These are phyloP conservation scores for Indri indri DNA, from an alignment of 2,113 vertebrate genomes.

Conservation along the genomic window DNA sequence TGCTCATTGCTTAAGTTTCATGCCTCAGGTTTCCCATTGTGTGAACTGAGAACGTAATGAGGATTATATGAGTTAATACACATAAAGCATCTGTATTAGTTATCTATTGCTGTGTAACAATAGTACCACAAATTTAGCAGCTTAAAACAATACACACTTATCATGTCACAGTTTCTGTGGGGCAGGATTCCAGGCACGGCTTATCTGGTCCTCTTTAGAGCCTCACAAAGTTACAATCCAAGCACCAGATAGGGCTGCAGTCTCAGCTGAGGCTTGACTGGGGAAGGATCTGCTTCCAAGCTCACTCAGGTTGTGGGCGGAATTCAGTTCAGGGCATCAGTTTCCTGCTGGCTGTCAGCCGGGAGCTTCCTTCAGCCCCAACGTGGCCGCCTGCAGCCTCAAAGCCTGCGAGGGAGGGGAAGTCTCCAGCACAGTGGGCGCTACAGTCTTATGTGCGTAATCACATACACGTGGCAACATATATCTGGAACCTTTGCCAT, in stretches of 20 bases:
- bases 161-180: not conserved
- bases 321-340: not conserved
- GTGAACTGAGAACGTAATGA: conserved; percentile 42
- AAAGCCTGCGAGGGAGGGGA: not conserved
- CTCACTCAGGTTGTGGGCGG: not conserved
- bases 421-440: not conserved
- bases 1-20: not conserved
- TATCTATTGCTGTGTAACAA: not conserved
- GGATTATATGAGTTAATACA: conserved; percentile 7
- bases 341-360: not conserved
- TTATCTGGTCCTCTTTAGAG: not conserved
- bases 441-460: not conserved
- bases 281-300: not conserved
- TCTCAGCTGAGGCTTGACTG: not conserved
- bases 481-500: not conserved
- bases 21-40: conserved; percentile 34
- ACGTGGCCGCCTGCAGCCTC: not conserved
- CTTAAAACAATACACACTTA: not conserved
- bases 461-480: no score
- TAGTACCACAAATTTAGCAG: not conserved
- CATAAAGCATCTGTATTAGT: not conserved
- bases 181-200: not conserved
- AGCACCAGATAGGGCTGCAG: not conserved
- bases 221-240: not conserved
- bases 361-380: not conserved